Conservation (phyloP, 2,113 vertebrate species). For the Osmerus eperlanus region DNA sequence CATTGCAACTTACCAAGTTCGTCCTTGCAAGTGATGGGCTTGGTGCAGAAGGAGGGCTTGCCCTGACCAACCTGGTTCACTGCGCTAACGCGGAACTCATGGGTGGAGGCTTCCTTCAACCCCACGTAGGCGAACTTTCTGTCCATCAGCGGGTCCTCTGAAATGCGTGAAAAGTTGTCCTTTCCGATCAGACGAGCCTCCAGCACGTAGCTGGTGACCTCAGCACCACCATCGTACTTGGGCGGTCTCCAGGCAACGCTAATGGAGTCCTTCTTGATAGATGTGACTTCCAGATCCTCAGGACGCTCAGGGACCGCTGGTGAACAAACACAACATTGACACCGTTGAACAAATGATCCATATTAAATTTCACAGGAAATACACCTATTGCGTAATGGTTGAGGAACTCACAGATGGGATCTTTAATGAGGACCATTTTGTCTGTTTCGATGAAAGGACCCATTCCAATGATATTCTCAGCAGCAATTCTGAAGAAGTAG, state of each 20-base stretch:
- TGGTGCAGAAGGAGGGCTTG: conserved; percentile 92
- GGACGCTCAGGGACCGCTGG: conserved; percentile 93
- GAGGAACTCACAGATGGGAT: conserved; percentile 86
- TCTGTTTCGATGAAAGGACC: conserved; percentile 89
- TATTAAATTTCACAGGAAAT: conserved; percentile 7
- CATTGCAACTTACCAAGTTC: conserved; percentile 81
- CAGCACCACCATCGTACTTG: conserved; percentile 94
- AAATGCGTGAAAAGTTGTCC: conserved; percentile 81
- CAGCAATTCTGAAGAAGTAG: conserved; percentile 96
- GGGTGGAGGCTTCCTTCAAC: conserved; percentile 90
- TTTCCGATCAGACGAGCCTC: conserved; percentile 90
- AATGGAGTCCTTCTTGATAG: conserved; percentile 86
- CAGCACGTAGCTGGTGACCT: conserved; percentile 88
- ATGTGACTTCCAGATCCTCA: conserved; percentile 89
- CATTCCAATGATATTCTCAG: conserved; percentile 97
- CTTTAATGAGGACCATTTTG: conserved; percentile 84
- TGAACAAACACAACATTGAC: not conserved
- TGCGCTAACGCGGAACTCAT: conserved; percentile 93
- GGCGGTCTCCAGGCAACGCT: conserved; percentile 91
- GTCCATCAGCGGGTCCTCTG: conserved; percentile 85
- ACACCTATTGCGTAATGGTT: not conserved
- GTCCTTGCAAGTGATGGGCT: conserved; percentile 95
- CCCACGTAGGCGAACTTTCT: conserved; percentile 84
- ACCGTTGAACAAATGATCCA: not conserved
- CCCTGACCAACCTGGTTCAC: conserved; percentile 92